These are phyloP conservation scores for Drepana arcuata DNA, from an alignment of 1,140 invertebrate genomes.

Conservation along the genomic window DNA sequence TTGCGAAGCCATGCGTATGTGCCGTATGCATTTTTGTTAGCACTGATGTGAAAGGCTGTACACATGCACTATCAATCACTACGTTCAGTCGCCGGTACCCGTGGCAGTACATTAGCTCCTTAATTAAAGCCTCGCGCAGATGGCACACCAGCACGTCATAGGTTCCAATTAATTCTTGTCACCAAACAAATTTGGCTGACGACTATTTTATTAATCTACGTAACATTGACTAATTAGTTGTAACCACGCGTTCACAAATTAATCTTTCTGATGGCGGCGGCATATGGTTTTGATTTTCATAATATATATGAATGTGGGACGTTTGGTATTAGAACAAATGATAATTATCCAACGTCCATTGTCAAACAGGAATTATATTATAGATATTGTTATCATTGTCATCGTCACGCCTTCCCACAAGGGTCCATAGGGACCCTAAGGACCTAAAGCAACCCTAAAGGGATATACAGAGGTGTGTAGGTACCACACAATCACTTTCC, in stretches of 20 bases:
- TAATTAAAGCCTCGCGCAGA: slow-evolving; percentile 59
- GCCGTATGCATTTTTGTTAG: slow-evolving; percentile 2
- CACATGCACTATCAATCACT: slow-evolving; percentile 48
- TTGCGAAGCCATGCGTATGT: slow-evolving; percentile 11
- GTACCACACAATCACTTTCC: no score
- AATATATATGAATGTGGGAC: no score
- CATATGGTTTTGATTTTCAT: no score
- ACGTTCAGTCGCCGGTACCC: slow-evolving; percentile 34
- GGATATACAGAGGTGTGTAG: no score
- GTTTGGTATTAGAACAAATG: no score
- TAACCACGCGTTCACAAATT: slow-evolving; percentile 1
- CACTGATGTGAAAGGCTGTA: neutral
- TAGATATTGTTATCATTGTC: no score
- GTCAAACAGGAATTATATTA: slow-evolving; percentile 8
- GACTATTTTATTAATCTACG: slow-evolving; percentile 40
- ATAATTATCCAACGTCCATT: no score
- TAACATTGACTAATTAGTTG: slow-evolving; percentile 25
- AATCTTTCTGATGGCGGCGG: no score
- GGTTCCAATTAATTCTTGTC: slow-evolving; percentile 65
- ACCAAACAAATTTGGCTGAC: slow-evolving; percentile 43
- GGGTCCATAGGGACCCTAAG: no score
- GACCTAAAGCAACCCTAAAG: no score
- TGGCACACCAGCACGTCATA: slow-evolving; percentile 48
- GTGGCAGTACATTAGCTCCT: slow-evolving; percentile 58
- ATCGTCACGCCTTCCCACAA: no score